Evolutionary conservation across 1,140 invertebrate species (phyloP).

Genomic region (Caenorhabditis remanei): DNA sequence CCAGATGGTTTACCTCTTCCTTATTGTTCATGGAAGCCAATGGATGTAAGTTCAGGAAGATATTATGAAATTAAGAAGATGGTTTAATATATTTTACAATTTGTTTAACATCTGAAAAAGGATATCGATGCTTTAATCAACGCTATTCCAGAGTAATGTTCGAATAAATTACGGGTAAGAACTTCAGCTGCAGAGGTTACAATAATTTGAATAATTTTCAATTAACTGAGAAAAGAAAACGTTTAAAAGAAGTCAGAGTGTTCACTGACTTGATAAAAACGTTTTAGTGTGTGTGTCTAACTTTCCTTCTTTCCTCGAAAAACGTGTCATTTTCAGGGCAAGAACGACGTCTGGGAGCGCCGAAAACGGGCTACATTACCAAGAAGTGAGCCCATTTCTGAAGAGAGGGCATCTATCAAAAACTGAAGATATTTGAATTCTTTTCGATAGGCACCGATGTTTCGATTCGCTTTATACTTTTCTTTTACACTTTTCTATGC

Average conservation of each 20-base stretch:
- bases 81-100: neutral
- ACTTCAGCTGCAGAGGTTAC: neutral
- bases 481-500: conserved; percentile 38
- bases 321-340: conserved; percentile 42
- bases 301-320: neutral
- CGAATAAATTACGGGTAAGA: conserved; percentile 71
- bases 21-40: conserved; percentile 92
- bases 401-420: conserved; percentile 17
- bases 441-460: conserved; percentile 19
- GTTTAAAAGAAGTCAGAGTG: conserved; percentile 49
- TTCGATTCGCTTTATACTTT: conserved; percentile 2
- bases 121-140: conserved; percentile 28
- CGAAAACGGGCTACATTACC: conserved; percentile 55
- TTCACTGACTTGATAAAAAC: conserved; percentile 46
- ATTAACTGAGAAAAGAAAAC: neutral
- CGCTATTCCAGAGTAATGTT: conserved; percentile 60
- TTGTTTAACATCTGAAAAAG: neutral
- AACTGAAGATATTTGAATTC: conserved; percentile 3
- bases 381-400: conserved; percentile 12
- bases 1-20: conserved; percentile 91
- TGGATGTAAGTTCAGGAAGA: conserved; percentile 62
- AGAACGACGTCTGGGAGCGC: conserved; percentile 56
- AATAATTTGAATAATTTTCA: neutral
- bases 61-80: no score
- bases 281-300: neutral